Percentiles rank a stretch among this genome's conserved stretches.
These are phyloP conservation scores for Myotis planiceps DNA, from an alignment of 2,797 vertebrate species.

Conservation along the genomic window DNA sequence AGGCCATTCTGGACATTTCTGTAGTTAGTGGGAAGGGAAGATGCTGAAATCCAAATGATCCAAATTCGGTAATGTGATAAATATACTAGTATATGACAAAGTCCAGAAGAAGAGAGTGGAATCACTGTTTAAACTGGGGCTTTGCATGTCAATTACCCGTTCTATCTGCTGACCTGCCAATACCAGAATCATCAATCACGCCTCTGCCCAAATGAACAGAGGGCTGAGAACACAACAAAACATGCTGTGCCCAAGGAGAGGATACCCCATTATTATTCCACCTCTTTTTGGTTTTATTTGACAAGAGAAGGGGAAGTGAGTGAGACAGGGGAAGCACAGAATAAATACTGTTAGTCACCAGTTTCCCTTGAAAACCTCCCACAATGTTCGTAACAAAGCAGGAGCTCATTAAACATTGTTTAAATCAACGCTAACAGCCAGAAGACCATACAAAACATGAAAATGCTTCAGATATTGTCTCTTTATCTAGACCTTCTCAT, in stretches of 20 bases:
- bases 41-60: conserved; percentile 26
- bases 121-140: neutral
- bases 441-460: neutral
- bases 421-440: neutral
- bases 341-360: neutral
- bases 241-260: neutral
- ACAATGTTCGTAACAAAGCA: neutral
- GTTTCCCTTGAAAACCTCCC: conserved; percentile 26
- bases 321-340: neutral
- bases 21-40: neutral
- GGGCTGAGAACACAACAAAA: conserved; percentile 6
- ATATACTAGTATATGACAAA: neutral
- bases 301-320: conserved; percentile 17
- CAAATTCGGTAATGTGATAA: neutral
- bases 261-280: neutral
- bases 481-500: neutral
- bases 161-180: conserved; percentile 7
- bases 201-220: neutral
- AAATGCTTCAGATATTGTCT: neutral
- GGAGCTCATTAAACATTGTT: neutral
- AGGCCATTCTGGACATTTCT: neutral
- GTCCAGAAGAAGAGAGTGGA: conserved; percentile 17
- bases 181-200: conserved; percentile 60
- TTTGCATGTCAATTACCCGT: neutral
- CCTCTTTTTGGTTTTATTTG: neutral